A percentile compares a stretch with the other conserved stretches of the same genome.
phyloP scores from a whole-genome alignment of 2,797 vertebrate species.

The Centroberyx gerrardi region DNA sequence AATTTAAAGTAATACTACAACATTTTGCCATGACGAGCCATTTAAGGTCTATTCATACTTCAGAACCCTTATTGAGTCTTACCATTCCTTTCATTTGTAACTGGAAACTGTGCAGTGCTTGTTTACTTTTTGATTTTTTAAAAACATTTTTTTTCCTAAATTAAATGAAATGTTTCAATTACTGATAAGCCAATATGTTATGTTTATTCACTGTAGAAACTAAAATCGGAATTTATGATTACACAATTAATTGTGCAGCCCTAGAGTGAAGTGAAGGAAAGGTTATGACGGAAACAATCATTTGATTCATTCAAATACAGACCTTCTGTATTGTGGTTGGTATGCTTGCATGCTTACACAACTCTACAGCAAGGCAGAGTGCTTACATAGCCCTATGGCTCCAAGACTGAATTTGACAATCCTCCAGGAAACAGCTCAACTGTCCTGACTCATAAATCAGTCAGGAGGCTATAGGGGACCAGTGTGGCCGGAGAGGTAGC shows the following conservation, averaged over 20 bases:
- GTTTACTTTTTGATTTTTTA: too few species aligned
- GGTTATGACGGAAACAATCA: background rate
- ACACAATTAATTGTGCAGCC: background rate
- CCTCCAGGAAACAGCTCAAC: constrained; percentile 39
- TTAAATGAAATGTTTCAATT: background rate
- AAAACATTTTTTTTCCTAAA: too few species aligned
- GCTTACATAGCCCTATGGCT: background rate
- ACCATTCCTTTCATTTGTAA: too few species aligned
- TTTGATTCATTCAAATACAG: background rate
- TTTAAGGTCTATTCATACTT: too few species aligned
- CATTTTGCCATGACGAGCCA: too few species aligned
- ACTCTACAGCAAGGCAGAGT: background rate
- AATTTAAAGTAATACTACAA: too few species aligned
- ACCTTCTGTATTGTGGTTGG: background rate
- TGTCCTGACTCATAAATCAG: constrained; percentile 59
- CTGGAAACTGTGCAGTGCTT: too few species aligned
- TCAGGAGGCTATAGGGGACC: constrained; percentile 3
- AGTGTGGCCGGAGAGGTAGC: constrained; percentile 17
- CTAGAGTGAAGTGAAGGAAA: background rate
- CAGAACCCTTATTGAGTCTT: too few species aligned
- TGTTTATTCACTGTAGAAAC: background rate
- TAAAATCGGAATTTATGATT: background rate
- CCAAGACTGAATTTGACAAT: constrained; percentile 7
- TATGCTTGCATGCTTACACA: constrained; percentile 27
- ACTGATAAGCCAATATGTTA: background rate